Base-by-base conservation (phyloP, 2,113 vertebrate genomes). In the Syngnathus typhle region DNA sequence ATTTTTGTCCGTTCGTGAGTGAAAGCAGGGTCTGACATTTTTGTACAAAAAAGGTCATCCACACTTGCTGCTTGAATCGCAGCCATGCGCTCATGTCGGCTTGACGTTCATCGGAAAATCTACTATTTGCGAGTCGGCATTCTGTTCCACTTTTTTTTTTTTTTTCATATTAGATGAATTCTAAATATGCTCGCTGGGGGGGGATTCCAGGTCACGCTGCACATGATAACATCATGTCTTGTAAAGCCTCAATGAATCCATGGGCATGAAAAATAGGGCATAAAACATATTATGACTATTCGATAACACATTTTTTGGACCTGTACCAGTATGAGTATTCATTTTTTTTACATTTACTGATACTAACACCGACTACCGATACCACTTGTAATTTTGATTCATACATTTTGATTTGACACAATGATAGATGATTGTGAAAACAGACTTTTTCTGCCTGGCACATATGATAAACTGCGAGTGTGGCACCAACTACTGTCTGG, bases 191-290 rank as follows among this genome's bases (percentile, higher is more conserved):
- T 60, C 10, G 19, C 21, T 51, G 41, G 16, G 18, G 6, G 6
- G 18, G 23, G 11, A 43, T 62, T 60, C 52, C 55, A 51, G 68
- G 36, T 69, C 18, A 19, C 5, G 15, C 6, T 1, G 6, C 2
- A 6, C 56, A 63, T 59, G 21, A 18, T 67, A 61, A 58, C 59
- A 49, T 68, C 46, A 46, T 70, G 36, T 56, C 46, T 69, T 44
- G 47, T 43, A 36, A 74, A 74, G 15, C 16, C 11, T 47, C 60
- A 46, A 23, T 59, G 51, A 62, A 32, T 3, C 19, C 18, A 19
- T n/a, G 44, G 1, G 19, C 47, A 47, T 47, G 44, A 18, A 46
- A 46, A 47, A 47, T 47, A 47, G 44, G 44, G 44, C 44, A 47
- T 47, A 47, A 15, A 6, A 18, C 6, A 6, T 47, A 16, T 47